phyloP scores from a whole-genome alignment of 2,113 vertebrate genomes.

The Anseranas semipalmata region DNA sequence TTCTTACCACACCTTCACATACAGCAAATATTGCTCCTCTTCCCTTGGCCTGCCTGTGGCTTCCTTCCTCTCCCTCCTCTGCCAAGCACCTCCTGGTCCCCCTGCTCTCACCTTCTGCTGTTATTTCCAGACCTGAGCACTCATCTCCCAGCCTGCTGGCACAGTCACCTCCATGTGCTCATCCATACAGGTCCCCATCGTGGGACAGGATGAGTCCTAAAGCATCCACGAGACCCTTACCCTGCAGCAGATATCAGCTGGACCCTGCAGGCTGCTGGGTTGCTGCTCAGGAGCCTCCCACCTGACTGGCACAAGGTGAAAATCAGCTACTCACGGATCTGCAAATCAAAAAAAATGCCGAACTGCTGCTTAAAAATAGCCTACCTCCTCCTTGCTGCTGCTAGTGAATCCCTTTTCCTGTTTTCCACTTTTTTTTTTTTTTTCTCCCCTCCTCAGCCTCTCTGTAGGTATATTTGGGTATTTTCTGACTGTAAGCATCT shows the following conservation, averaged over 20 bases:
- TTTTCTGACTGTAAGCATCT: not conserved
- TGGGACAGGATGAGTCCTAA: rapidly evolving
- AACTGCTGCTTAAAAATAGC: not conserved
- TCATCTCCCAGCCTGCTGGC: not conserved
- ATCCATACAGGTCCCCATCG: rapidly evolving
- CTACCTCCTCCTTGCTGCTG: not conserved
- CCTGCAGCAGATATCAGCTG: not conserved
- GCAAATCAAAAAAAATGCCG: not conserved
- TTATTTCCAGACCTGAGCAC: not conserved
- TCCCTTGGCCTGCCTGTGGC: not conserved
- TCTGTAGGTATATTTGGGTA: not conserved
- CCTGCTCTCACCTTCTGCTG: rapidly evolving
- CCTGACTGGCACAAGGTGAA: not conserved
- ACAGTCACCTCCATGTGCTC: rapidly evolving
- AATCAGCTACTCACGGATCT: not conserved
- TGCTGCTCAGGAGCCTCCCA: not conserved
- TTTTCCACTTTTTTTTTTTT: not conserved
- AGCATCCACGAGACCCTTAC: rapidly evolving
- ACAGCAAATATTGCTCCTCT: not conserved
- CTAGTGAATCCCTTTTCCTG: not conserved
- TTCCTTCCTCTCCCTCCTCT: not conserved
- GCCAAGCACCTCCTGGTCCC: rapidly evolving
- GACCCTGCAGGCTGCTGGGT: not conserved
- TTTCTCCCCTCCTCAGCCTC: not conserved
- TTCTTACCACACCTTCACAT: not conserved